phyloP scores from a whole-genome alignment of 2,113 vertebrate genomes.

The Pedetes capensis region DNA sequence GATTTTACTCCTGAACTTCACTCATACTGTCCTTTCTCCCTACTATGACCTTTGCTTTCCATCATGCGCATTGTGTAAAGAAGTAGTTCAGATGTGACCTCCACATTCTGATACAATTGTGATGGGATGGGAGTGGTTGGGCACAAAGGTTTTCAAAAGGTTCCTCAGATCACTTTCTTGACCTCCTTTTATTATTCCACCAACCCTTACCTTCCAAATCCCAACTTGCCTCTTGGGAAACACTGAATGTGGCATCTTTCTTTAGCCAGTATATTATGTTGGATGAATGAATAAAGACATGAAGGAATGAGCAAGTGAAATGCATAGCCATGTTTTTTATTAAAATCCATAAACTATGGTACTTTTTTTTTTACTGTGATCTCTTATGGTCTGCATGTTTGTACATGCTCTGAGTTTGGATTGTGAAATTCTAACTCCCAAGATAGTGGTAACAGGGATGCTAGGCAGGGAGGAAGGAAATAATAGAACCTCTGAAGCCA shows the following conservation, averaged over 20 bases:
- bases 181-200: neutral
- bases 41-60: neutral
- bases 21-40: rapidly evolving
- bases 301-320: neutral
- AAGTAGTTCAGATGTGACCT: neutral
- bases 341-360: neutral
- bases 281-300: neutral
- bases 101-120: no score
- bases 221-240: neutral
- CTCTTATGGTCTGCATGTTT: neutral
- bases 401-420: neutral
- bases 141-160: neutral
- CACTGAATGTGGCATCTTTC: neutral
- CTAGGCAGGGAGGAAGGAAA: no score
- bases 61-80: neutral
- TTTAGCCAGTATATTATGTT: neutral
- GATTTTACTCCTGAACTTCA: neutral
- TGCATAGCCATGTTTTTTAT: neutral
- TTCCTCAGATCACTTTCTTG: neutral
- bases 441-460: no score
- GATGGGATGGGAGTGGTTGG: neutral
- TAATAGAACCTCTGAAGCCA: no score
- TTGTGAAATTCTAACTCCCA: neutral
- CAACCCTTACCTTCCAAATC: neutral
- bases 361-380: neutral